Conservation (phyloP, 30 jellyfish, hydroid and myxozoan genomes). For the Aurelia aurita region DNA sequence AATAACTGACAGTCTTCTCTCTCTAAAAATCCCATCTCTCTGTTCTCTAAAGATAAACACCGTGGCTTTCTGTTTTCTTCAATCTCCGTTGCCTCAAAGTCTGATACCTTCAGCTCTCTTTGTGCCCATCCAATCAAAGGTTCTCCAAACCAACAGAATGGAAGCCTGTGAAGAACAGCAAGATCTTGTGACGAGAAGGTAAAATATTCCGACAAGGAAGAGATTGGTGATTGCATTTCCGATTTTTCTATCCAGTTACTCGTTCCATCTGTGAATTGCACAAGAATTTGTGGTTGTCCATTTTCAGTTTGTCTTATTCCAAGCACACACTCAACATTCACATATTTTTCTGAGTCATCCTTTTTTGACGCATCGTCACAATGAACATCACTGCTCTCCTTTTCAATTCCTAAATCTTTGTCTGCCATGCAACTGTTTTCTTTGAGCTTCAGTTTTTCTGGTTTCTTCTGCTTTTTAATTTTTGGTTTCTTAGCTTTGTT, state of each 20-base stretch:
- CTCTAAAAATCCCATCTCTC: not conserved
- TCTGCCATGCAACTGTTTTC: not conserved
- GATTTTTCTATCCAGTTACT: conserved; percentile 88
- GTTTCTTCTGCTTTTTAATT: not conserved
- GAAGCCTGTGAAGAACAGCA: conserved; percentile 70
- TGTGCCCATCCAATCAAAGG: conserved; percentile 14
- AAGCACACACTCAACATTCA: conserved; percentile 56
- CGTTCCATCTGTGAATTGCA: conserved; percentile 89
- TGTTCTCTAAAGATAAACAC: not conserved
- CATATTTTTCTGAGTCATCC: conserved; percentile 1
- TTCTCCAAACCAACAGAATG: conserved; percentile 44
- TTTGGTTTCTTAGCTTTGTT: conserved; percentile 1
- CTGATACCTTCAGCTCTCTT: conserved; percentile 7
- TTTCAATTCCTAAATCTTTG: not conserved
- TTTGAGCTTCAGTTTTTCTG: not conserved
- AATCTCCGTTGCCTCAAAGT: conserved; percentile 8
- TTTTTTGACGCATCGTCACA: not conserved
- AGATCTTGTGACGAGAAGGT: conserved; percentile 55
- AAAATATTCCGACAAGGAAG: conserved; percentile 17
- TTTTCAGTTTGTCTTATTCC: conserved; percentile 48
- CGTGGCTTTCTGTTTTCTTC: not conserved
- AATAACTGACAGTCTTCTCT: not conserved
- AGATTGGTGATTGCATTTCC: conserved; percentile 5
- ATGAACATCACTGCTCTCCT: not conserved
- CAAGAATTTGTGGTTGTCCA: conserved; percentile 66